phyloP scores from a whole-genome alignment of 2,113 vertebrate genomes.

The Pimephales promelas region DNA sequence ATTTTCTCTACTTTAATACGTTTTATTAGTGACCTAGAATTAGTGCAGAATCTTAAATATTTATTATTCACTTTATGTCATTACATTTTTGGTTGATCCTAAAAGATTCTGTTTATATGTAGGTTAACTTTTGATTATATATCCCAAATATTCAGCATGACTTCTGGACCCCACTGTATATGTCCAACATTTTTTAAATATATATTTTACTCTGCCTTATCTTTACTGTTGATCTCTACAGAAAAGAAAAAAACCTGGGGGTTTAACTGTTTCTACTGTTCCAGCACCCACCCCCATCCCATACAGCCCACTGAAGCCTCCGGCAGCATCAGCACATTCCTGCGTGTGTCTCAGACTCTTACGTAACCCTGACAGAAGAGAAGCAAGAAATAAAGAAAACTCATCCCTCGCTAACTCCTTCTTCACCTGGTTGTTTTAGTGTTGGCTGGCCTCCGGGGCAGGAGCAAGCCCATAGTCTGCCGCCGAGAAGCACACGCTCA shows the following conservation, averaged over 20 bases:
- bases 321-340: slow-evolving; percentile 56
- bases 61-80: not conserved
- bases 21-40: not conserved
- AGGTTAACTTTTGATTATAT: not conserved
- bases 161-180: not conserved
- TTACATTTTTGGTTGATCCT: not conserved
- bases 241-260: not conserved
- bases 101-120: not conserved
- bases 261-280: not conserved
- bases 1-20: not conserved
- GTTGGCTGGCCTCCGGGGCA: slow-evolving; percentile 62
- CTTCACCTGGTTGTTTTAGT: slow-evolving; percentile 67
- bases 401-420: slow-evolving; percentile 45
- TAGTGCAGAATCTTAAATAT: not conserved
- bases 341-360: slow-evolving; percentile 61
- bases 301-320: slow-evolving; percentile 62
- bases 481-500: slow-evolving; percentile 61
- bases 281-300: slow-evolving; percentile 33
- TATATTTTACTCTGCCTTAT: not conserved
- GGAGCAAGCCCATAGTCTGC: slow-evolving; percentile 62
- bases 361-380: slow-evolving; percentile 61
- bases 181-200: not conserved
- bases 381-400: not conserved
- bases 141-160: not conserved
- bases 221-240: not conserved